Conservation (phyloP, 1,140 invertebrate genomes). For the Gryllus bimaculatus region DNA sequence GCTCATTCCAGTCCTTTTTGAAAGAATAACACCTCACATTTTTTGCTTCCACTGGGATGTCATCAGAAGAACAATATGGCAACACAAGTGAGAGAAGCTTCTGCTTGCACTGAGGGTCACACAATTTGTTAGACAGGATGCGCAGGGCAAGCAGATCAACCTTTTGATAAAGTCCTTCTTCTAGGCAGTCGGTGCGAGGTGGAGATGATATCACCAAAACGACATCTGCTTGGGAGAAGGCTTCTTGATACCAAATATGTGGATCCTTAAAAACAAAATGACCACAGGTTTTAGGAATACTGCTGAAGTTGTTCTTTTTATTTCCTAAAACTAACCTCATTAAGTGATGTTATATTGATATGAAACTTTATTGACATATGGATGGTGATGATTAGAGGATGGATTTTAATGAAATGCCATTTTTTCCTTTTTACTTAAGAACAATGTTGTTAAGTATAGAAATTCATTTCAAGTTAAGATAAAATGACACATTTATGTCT, state of each 20-base stretch:
- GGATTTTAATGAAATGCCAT: too few relatives aligned
- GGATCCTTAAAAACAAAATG: background rate
- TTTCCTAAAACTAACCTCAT: too few relatives aligned
- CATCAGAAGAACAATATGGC: background rate
- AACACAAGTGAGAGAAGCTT: background rate
- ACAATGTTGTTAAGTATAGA: too few relatives aligned
- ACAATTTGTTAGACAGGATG: background rate
- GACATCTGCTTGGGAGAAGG: background rate
- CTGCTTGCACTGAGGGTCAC: background rate
- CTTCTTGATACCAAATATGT: background rate
- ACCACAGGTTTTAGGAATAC: too few relatives aligned
- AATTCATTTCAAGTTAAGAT: too few relatives aligned
- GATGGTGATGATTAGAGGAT: too few relatives aligned
- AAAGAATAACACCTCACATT: background rate
- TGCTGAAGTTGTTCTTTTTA: too few relatives aligned
- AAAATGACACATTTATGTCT: too few relatives aligned
- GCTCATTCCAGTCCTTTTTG: background rate
- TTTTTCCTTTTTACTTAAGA: too few relatives aligned
- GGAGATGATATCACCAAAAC: background rate
- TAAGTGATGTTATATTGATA: too few relatives aligned
- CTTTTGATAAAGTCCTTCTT: background rate
- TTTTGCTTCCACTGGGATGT: background rate
- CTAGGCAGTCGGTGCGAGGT: background rate
- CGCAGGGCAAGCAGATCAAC: background rate
- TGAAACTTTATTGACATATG: too few relatives aligned